These are phyloP conservation scores for Agapornis canus DNA, from an alignment of 2,797 vertebrate genomes.

Conservation along the genomic window DNA sequence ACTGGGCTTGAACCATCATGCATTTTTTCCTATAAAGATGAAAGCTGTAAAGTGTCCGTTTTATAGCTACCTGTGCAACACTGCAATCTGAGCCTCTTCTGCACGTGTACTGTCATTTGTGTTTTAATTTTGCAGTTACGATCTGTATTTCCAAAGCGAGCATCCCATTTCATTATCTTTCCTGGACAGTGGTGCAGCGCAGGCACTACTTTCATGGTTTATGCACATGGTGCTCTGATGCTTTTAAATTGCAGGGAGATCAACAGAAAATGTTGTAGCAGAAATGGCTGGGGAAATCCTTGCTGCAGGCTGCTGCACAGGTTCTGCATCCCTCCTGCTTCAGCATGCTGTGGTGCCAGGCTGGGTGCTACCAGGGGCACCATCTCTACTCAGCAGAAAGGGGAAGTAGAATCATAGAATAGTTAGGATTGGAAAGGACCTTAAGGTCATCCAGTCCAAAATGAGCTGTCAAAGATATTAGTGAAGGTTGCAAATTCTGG, in stretches of 20 bases:
- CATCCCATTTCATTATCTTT: not conserved
- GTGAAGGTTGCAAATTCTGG: not conserved
- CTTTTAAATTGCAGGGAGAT: not conserved
- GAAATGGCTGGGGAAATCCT: not conserved
- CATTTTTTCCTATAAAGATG: not conserved
- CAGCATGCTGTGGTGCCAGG: rapidly evolving
- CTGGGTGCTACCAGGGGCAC: not conserved
- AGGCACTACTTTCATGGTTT: not conserved
- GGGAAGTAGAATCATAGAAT: not conserved
- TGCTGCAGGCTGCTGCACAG: not conserved
- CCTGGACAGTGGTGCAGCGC: not conserved
- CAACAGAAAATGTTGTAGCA: not conserved
- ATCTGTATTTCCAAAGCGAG: not conserved
- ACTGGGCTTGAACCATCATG: not conserved
- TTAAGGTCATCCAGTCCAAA: not conserved
- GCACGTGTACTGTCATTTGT: not conserved
- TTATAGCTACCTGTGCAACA: not conserved
- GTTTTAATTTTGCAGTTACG: not conserved
- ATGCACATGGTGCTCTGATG: rapidly evolving
- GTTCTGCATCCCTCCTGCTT: not conserved
- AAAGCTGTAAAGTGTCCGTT: not conserved
- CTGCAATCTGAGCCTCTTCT: not conserved
- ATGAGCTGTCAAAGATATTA: not conserved
- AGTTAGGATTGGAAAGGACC: not conserved
- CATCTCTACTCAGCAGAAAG: not conserved